Conservation (phyloP, 2,888 invertebrate genomes). For the Idaea aversata region DNA sequence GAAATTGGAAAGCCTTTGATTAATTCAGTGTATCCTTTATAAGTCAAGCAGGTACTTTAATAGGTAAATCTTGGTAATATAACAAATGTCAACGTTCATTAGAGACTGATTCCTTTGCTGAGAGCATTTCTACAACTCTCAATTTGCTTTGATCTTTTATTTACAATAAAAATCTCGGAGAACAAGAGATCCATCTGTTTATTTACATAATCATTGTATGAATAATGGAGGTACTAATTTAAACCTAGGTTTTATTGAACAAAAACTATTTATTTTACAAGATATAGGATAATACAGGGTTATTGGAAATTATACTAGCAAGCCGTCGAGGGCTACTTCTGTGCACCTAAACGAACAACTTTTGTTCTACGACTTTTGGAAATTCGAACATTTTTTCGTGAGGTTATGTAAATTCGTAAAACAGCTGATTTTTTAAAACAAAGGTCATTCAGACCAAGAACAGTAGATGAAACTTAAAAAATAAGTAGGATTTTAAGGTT, state of each 20-base stretch:
- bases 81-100: constrained; percentile 27
- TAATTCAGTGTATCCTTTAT: not conserved
- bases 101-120: constrained; percentile 28
- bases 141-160: constrained; percentile 30
- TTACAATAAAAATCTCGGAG: constrained; percentile 9
- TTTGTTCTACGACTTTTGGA: too few species aligned
- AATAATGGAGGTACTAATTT: not conserved
- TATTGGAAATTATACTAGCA: too few species aligned
- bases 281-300: too few species aligned
- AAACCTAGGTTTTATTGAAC: not conserved
- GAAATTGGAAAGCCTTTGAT: not conserved
- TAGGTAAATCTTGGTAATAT: not conserved
- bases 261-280: too few species aligned
- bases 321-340: too few species aligned
- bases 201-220: not conserved
- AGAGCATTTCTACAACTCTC: constrained; percentile 25
- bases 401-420: too few species aligned
- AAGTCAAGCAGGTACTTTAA: not conserved
- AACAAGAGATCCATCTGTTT: not conserved
- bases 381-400: too few species aligned
- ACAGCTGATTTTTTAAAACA: too few species aligned
- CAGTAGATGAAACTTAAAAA: too few species aligned
- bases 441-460: too few species aligned
- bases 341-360: too few species aligned
- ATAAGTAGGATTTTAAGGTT: too few species aligned